Evolutionary conservation across 2,888 invertebrate species (phyloP), one percentile per base, ranked within the genome.

Genomic region (Monopis laevigella): DNA sequence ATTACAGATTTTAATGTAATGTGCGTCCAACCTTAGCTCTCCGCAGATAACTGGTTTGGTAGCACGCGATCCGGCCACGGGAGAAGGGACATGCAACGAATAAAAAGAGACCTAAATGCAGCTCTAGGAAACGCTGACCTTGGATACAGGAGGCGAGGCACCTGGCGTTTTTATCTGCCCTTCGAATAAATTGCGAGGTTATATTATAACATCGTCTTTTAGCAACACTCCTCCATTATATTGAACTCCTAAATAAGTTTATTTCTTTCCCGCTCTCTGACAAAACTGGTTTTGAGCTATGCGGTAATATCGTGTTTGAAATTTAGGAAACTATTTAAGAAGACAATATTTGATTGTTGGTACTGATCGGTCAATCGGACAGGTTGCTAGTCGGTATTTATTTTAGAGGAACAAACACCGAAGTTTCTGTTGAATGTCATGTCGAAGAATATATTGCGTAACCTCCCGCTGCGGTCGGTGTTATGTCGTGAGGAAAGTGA

Each of bases 101-200:
- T 71, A 80, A 80, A 78, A 80, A 73, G 62, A 74, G 69, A 68
- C 69, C 72, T 68, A 78, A 67, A 75, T 75, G 78, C 77, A 78
- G 65, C 78, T 74, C 78, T 78, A 80, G 77, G 78, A 78, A 78
- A 71, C 60, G 66, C 71, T 75, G 69, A 68, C 78, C 80, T 80
- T 80, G 78, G 62, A 65, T 66, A 61, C 71, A 69, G 69, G 65
- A 68, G 72, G 66, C 72, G 61, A 55, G 70, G 74, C 80, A 80
- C 75, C 78, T 80, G 78, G 78, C 65, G 77, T 78, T 75, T 73
- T 80, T 77, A 66, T 72, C 56, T 72, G 69, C 65, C 69, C 70
- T 73, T 75, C 64, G 57, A 65, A 67, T 66, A 72, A 66, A 65
- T 70, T 66, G 73, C 73, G 61, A 67, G 65, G 63, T 61, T 60